Conservation (phyloP, 2,797 vertebrate genomes). For the Urocyon cinereoargenteus region DNA sequence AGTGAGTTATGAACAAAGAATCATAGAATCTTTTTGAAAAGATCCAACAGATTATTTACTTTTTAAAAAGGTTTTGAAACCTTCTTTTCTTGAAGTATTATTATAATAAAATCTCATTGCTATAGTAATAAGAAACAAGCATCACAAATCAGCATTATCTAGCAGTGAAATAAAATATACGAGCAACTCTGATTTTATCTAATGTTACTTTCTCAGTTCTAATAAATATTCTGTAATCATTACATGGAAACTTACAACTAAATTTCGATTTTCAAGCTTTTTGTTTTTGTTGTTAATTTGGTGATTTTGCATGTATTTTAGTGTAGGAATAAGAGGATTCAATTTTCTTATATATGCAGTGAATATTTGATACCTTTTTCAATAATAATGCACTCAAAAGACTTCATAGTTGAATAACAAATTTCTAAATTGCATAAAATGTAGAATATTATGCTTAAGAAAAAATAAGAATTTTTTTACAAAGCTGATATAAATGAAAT, state of each 20-base stretch:
- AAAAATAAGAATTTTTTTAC: not conserved
- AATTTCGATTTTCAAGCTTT: not conserved
- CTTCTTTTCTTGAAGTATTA: slow-evolving; percentile 36
- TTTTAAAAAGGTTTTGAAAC: slow-evolving; percentile 10
- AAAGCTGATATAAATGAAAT: not conserved
- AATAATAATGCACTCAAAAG: slow-evolving; percentile 53
- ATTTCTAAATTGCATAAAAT: slow-evolving; percentile 41
- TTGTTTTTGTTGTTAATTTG: not conserved
- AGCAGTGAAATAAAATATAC: slow-evolving; percentile 45
- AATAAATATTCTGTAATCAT: slow-evolving; percentile 61
- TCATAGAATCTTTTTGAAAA: not conserved
- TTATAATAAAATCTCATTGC: slow-evolving; percentile 47
- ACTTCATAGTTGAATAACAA: slow-evolving; percentile 59
- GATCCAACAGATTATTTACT: slow-evolving; percentile 55
- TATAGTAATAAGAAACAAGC: not conserved
- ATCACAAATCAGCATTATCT: slow-evolving; percentile 8
- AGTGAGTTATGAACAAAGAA: slow-evolving; percentile 15
- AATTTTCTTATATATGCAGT: slow-evolving; percentile 40
- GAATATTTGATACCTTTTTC: slow-evolving; percentile 54
- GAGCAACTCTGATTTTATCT: slow-evolving; percentile 28
- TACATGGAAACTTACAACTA: not conserved
- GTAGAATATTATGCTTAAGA: not conserved
- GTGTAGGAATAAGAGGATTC: slow-evolving; percentile 12
- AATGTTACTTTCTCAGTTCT: slow-evolving; percentile 48
- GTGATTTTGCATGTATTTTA: slow-evolving; percentile 21